Base-by-base conservation (phyloP, 2,113 vertebrate species). In the Actinemys pallida region DNA sequence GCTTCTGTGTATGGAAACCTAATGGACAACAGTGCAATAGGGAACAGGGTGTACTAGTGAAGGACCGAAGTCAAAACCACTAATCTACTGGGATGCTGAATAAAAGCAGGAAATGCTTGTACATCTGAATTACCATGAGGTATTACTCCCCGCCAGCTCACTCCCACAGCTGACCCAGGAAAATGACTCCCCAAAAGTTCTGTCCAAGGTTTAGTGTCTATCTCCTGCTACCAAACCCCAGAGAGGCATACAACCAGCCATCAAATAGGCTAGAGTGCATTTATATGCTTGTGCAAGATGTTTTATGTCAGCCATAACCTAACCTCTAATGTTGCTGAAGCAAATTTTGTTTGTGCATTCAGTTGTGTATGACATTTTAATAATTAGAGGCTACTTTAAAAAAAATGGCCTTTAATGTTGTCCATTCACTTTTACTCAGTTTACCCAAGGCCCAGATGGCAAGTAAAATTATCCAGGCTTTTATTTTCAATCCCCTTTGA, bases 1-100 rank as follows among this genome's bases (percentile, higher is more conserved):
- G 35, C 6, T 84, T 12, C 59, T 27, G n/a, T 52, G 81, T 59
- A 57, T 0, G 0, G 91, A 96, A 96, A 86, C 39, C 49, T 54
- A 53, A 69, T 1, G 39, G 88, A 93, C 78, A 72, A 82, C 52
- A 50, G 75, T 9, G 6, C 8, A 5, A 76, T 0, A 6, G 20
- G n/a, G 54, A 94, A 93, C 82, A 90, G 50, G 3, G 50, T 94
- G 87, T 92, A 84, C 88, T 81, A 78, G 84, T n/a, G 83, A 82
- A 93, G 17, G 22, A 65, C 65, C 78, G 75, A 42, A 75, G 19
- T 75, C 69, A 75, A 69, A 89, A 13, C 39, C 45, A 10, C 65
- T 57, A 2, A 90, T 65, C 69, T 50, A 52, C 59, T 90, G 84
- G 78, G 75, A 9, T 62, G 8, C 35, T 45, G 53, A 10, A 22